Evolutionary conservation across 2,113 vertebrate genomes (phyloP), one percentile per base, ranked within the genome.

Genomic region (Zeus faber): DNA sequence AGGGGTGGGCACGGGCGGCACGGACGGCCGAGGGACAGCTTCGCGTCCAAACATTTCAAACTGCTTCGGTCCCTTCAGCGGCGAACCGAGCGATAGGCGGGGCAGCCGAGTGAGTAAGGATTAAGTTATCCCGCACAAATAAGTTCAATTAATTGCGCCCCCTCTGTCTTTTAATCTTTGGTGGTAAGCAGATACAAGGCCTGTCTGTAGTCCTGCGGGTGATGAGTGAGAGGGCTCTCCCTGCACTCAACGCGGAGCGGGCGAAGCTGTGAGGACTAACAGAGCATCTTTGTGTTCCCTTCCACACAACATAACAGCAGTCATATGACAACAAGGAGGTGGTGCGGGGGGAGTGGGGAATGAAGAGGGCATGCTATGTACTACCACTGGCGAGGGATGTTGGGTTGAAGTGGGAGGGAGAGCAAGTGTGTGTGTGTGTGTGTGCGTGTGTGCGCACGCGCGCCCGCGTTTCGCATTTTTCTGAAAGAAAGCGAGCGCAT

Each of bases 301-400:
- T 70, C 68, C 74, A 62, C 69, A 81, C 79, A 82, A 83, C 72
- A 79, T 79, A 83, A 85, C 83, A 87, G 70, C 24, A 37, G 81
- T 88, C 89, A 88, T 86, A 87, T 89, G 87, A 90, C 79, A 85
- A 80, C 83, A 83, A 81, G 79, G 73, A 78, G 80, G 75, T 67
- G 54, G 66, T 70, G 52, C 65, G 69, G 55, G 77, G 65, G 59
- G 71, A 53, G 48, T 40, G 58, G 39, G 51, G 33, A 14, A 14
- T 37, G 11, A 14, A 37, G 33, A 14, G 33, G 10, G 33, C 13
- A 14, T 37, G 9, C 54, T 55, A n/a, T n/a, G n/a, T n/a, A 26
- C 33, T 58, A 45, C 71, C 44, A 63, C 58, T 59, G 56, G 18
- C 14, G 47, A 64, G 56, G 31, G 59, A 58, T 23, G 9, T 23